Evolutionary conservation across 2,113 vertebrate genomes (phyloP), one percentile per base, ranked within the genome.

Genomic region (Catharus fuscescens): DNA sequence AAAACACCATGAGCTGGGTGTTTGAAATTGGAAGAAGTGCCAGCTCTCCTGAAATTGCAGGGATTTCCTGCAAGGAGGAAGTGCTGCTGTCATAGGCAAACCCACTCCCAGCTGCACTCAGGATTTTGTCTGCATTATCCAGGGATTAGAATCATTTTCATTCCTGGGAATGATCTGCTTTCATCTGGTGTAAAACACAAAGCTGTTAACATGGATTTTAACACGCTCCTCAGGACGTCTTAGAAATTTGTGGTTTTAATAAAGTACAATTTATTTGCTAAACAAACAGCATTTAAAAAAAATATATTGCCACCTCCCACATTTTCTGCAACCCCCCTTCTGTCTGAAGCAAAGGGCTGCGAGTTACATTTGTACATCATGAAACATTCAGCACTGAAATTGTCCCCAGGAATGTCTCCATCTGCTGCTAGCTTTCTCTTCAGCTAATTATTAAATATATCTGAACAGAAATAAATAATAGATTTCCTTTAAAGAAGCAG

Each of bases 361-460:
- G 6, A 81, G 90, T 81, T 82, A 31, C 85, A 64, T 79, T 93
- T 91, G 88, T 91, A 61, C 64, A 61, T 60, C 52, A 91, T 87
- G 80, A 96, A 94, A 91, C 80, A 95, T 93, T 94, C 92, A 97
- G 87, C 38, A 12, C 81, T 25, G 54, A 86, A 90, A 78, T 91
- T 82, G 56, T 90, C 96, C 80, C 94, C 86, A 36, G 96, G 94
- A 94, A 86, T 42, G 45, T 85, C 73, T 82, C 93, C 96, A 96
- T 95, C 96, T 97, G 96, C 92, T 92, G 80, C 95, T 93, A 38
- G 85, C 84, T 95, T 94, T 88, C 84, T 88, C 80, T 74, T 76
- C 50, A 25, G 93, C 87, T 97, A 95, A 97, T 96, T 95, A 91
- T 90, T 91, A 90, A 91, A 92, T 74, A 42, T 57, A 90, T 95